Evolutionary conservation across 2,797 vertebrate species (phyloP).

Genomic region (Pangasius mekongensis): DNA sequence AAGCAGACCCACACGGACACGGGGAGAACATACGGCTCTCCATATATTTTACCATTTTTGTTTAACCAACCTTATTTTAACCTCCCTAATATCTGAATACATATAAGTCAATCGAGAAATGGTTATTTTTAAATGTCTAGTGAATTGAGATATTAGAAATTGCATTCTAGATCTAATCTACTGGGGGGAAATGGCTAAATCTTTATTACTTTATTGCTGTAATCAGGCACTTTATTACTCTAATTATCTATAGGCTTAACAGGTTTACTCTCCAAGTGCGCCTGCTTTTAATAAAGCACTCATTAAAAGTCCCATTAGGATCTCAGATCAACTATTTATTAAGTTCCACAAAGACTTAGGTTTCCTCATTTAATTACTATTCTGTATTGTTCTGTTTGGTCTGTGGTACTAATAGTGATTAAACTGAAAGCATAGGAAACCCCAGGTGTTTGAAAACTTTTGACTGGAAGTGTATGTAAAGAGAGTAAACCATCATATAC

Average conservation of each 20-base stretch:
- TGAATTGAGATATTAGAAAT: background rate
- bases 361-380: background rate
- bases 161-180: background rate
- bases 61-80: background rate
- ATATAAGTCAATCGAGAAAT: background rate
- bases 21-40: background rate
- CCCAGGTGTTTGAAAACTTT: background rate
- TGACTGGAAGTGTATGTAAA: background rate
- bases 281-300: conserved; percentile 4
- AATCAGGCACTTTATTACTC: conserved; percentile 19
- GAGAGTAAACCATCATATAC: background rate
- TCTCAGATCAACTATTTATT: background rate
- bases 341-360: background rate
- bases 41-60: background rate
- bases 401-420: background rate
- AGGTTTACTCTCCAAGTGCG: background rate
- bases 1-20: background rate
- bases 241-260: conserved; percentile 18
- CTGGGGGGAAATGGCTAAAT: background rate
- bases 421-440: background rate
- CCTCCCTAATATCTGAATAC: background rate
- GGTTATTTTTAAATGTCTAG: background rate
- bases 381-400: background rate
- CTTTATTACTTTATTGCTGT: background rate
- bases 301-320: conserved; percentile 2